A percentile compares a stretch with the other conserved stretches of the same genome.
Evolutionary conservation across 2,797 vertebrate species (phyloP).

Genomic region (Platyrinchus mystaceus): DNA sequence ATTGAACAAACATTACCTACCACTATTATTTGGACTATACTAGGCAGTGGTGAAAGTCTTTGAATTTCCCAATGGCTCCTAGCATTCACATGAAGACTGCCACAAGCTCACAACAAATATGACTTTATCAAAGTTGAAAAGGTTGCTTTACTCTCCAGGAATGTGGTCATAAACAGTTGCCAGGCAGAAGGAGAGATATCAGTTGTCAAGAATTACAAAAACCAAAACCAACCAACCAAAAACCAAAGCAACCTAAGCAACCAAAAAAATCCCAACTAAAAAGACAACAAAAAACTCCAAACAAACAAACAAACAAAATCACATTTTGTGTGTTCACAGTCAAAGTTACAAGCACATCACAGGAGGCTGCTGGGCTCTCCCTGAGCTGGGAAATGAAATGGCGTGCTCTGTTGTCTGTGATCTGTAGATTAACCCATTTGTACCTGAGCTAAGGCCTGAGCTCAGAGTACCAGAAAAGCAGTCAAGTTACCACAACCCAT

Average conservation of each 20-base stretch:
- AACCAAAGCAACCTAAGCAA: not conserved
- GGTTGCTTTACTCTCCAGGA: not conserved
- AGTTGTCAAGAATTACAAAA: not conserved
- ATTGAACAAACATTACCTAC: not conserved
- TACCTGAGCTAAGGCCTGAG: not conserved
- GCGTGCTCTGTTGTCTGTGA: not conserved
- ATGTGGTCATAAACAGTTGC: not conserved
- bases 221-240: not conserved
- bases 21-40: not conserved
- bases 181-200: not conserved
- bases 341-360: not conserved
- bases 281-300: not conserved
- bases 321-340: not conserved
- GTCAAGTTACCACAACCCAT: not conserved
- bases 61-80: not conserved
- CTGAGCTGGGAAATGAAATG: not conserved
- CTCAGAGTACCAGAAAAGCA: not conserved
- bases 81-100: not conserved
- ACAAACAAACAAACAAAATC: no score
- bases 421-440: not conserved
- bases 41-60: not conserved
- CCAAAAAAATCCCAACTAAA: not conserved
- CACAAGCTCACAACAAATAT: not conserved
- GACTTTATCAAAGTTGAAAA: not conserved
- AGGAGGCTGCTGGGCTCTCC: not conserved